A percentile compares a stretch with the other conserved stretches of the same genome.
phyloP scores from a whole-genome alignment of 2,113 vertebrate genomes.

The Lamprologus speciosus region DNA sequence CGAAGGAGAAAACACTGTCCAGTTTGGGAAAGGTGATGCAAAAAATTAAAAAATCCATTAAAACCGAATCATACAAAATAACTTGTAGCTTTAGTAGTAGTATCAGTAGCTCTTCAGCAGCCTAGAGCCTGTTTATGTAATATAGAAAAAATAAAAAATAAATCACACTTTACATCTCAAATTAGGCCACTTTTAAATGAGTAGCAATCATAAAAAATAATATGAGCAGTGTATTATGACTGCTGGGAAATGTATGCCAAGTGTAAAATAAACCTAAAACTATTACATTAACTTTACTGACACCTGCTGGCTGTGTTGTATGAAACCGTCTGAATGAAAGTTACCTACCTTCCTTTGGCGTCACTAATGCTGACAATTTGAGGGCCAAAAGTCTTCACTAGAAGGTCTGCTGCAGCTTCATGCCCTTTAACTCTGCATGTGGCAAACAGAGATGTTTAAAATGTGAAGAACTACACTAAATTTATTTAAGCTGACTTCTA shows the following conservation, averaged over 20 bases:
- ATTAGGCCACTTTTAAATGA: not conserved
- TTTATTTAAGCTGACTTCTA: not conserved
- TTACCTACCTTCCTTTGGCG: constrained; percentile 89
- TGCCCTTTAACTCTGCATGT: constrained; percentile 85
- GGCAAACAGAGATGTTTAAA: not conserved
- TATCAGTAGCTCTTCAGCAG: not conserved
- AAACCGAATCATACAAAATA: not conserved
- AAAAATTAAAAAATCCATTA: not conserved
- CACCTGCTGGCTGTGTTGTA: not conserved
- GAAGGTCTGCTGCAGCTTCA: constrained; percentile 84
- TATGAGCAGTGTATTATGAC: not conserved
- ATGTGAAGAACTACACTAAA: not conserved
- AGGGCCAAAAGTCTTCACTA: constrained; percentile 83
- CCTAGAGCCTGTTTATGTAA: not conserved
- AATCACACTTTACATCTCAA: not conserved
- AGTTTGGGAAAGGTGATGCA: not conserved
- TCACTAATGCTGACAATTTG: constrained; percentile 86
- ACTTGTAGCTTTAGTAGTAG: not conserved
- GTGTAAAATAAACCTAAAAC: not conserved
- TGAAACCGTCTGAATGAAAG: not conserved
- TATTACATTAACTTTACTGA: not conserved
- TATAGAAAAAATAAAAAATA: not conserved
- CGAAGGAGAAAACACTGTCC: not conserved
- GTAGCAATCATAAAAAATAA: not conserved
- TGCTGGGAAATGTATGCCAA: not conserved